Percentiles rank a stretch among this genome's conserved stretches.
Conservation (phyloP, 2,888 invertebrate genomes). For the Drosophila cognata region DNA sequence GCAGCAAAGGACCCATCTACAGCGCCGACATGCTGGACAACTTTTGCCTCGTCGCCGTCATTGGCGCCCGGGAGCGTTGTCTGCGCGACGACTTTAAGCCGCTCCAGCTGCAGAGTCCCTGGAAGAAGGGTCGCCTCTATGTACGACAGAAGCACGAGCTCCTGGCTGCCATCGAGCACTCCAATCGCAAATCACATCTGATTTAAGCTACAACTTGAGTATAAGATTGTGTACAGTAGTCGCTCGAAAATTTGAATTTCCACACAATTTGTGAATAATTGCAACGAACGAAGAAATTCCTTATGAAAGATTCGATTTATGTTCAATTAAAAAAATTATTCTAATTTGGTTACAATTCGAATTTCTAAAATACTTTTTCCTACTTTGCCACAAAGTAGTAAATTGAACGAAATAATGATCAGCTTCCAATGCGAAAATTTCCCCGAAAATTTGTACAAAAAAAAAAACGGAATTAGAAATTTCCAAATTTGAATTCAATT, state of each 20-base stretch:
- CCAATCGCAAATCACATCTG: slow-evolving; percentile 90
- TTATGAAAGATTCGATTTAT: neutral
- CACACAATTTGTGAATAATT: neutral
- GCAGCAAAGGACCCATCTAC: slow-evolving; percentile 94
- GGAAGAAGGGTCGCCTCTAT: slow-evolving; percentile 97
- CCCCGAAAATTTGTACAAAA: neutral
- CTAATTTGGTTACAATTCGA: neutral
- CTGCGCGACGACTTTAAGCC: slow-evolving; percentile 97
- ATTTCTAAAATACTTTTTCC: neutral
- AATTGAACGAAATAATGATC: neutral
- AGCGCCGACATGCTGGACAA: slow-evolving; percentile 92
- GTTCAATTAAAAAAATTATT: neutral
- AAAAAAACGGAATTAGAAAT: neutral
- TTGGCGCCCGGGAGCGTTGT: slow-evolving; percentile 97
- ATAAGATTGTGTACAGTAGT: neutral
- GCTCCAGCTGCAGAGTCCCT: slow-evolving; percentile 96
- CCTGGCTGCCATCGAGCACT: slow-evolving; percentile 94
- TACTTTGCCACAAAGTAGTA: neutral
- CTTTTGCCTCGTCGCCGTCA: slow-evolving; percentile 97
- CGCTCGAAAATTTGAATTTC: neutral
- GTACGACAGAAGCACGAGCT: slow-evolving; percentile 96
- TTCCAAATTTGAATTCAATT: neutral
- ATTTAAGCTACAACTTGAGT: slow-evolving; percentile 67
- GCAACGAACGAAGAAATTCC: neutral
- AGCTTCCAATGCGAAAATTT: too few relatives aligned